These are phyloP conservation scores for Cryptops parisi DNA, from an alignment of 2,888 invertebrate genomes.

Conservation along the genomic window DNA sequence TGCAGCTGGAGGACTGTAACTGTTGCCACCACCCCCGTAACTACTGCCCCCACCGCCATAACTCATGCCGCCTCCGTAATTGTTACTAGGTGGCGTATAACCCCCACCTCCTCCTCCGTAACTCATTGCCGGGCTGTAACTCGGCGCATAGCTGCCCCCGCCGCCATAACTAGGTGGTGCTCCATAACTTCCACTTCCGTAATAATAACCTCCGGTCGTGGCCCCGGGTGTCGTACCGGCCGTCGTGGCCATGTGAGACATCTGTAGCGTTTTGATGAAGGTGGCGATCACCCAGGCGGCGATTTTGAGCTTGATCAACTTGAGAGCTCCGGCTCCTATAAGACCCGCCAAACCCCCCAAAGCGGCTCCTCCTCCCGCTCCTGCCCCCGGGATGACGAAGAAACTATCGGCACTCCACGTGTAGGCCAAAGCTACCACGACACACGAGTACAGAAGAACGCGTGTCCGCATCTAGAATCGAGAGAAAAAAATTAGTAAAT, in stretches of 20 bases:
- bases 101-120: not conserved
- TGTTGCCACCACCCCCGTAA: not conserved
- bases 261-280: conserved; percentile 2
- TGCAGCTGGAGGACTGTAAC: no score
- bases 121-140: not conserved
- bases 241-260: not conserved
- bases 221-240: not conserved
- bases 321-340: conserved; percentile 2
- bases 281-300: conserved; percentile 1
- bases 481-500: not conserved
- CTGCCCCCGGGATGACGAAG: not conserved
- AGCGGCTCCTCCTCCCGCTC: not conserved
- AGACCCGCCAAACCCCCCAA: not conserved
- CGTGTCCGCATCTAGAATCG: not conserved
- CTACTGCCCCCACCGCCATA: not conserved
- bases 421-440: not conserved
- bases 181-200: not conserved
- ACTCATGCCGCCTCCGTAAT: not conserved
- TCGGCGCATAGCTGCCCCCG: no score
- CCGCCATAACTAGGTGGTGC: no score
- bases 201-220: not conserved
- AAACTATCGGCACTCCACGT: not conserved
- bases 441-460: not conserved
- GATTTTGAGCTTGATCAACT: conserved; percentile 5
- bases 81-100: not conserved